Conservation (phyloP, 2,797 vertebrate genomes). For the Danio jaintianensis region DNA sequence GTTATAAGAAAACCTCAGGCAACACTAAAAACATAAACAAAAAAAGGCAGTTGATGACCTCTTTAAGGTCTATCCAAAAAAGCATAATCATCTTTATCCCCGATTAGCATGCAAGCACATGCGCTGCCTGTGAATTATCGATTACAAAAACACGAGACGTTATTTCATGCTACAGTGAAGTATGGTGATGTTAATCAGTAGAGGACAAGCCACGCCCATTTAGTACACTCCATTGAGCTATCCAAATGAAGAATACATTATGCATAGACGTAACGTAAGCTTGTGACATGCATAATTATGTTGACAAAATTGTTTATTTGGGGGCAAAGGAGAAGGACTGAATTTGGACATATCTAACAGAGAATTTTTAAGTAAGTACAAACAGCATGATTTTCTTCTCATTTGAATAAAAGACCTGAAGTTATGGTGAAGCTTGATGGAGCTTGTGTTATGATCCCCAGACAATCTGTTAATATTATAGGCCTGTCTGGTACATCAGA, state of each 20-base stretch:
- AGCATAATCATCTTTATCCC: conserved; percentile 9
- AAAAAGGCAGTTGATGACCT: too few relatives aligned
- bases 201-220: conserved; percentile 9
- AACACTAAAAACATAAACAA: too few relatives aligned
- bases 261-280: conserved; percentile 10
- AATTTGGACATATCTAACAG: conserved; percentile 2
- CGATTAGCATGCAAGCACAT: conserved; percentile 26
- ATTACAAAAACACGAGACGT: conserved; percentile 6
- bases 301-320: conserved; percentile 22
- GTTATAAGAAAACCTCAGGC: too few relatives aligned
- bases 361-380: conserved; percentile 29
- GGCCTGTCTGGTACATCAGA: conserved; percentile 15
- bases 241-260: conserved; percentile 44
- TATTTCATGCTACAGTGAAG: conserved; percentile 31
- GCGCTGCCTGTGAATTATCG: neutral
- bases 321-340: conserved; percentile 42
- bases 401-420: conserved; percentile 40
- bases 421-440: conserved; percentile 30
- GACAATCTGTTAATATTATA: conserved; percentile 18
- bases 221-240: conserved; percentile 24
- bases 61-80: neutral
- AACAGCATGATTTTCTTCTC: conserved; percentile 16
- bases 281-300: conserved; percentile 9
- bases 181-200: conserved; percentile 29
- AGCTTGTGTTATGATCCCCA: conserved; percentile 2